phyloP scores from a whole-genome alignment of 1,140 invertebrate genomes.

The Apocrypta bakeri region DNA sequence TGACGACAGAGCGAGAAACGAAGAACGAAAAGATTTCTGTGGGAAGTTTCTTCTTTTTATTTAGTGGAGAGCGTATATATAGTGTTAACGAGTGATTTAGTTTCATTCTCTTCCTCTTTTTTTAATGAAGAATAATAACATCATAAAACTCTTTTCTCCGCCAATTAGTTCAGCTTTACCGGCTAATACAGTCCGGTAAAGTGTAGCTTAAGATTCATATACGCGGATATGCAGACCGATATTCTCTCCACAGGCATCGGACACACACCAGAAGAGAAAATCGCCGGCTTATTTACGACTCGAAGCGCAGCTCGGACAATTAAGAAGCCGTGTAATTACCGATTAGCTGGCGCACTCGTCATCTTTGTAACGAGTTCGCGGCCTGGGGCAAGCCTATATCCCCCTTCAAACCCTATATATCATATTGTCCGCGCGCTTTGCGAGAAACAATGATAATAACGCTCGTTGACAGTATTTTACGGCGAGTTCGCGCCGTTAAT shows the following conservation, averaged over 20 bases:
- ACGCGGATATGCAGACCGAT: neutral
- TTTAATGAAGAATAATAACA: too few species aligned
- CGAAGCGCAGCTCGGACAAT: constrained; percentile 60
- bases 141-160: neutral
- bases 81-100: too few species aligned
- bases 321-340: constrained; percentile 61
- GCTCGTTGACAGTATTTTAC: constrained; percentile 10
- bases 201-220: neutral
- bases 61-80: too few species aligned
- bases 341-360: constrained; percentile 54
- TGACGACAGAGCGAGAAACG: constrained; percentile 23
- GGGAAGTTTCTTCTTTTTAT: neutral
- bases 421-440: constrained; percentile 23
- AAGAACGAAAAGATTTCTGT: neutral
- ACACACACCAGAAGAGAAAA: neutral
- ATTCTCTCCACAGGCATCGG: neutral
- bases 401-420: neutral
- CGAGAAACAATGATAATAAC: neutral
- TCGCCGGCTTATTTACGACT: constrained; percentile 54
- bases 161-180: neutral
- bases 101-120: too few species aligned
- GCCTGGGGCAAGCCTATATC: neutral
- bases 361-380: constrained; percentile 11
- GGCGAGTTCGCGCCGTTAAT: neutral
- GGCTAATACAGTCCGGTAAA: neutral